Evolutionary conservation across 53 echinoderm and acorn worm species (phyloP).

Genomic region (Echinometra lucunter): DNA sequence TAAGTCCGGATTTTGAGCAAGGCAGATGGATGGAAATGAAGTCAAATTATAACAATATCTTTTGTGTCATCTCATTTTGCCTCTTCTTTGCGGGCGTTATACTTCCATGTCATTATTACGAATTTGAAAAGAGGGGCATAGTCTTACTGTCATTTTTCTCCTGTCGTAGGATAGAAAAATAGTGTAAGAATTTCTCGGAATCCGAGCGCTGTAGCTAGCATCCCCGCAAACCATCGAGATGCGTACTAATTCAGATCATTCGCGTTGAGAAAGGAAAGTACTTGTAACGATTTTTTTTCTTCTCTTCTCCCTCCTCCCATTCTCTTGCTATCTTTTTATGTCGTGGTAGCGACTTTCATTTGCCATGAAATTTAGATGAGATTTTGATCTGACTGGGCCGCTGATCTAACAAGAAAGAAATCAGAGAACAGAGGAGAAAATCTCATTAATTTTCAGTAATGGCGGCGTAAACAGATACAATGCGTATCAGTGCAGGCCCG

Average conservation of each 20-base stretch:
- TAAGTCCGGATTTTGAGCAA: constrained; percentile 62
- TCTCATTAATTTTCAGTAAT: constrained; percentile 88
- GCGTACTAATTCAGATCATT: constrained; percentile 12
- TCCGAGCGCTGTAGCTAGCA: too few relatives aligned
- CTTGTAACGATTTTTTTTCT: constrained; percentile 17
- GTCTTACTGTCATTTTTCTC: neutral
- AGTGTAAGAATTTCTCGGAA: neutral
- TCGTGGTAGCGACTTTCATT: constrained; percentile 14
- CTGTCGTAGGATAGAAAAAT: neutral
- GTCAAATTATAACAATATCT: constrained; percentile 72
- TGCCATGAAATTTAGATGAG: constrained; percentile 72
- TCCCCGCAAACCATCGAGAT: constrained; percentile 2
- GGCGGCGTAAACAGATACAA: constrained; percentile 80
- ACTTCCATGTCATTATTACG: constrained; percentile 56
- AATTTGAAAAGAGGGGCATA: neutral
- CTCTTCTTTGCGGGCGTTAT: constrained; percentile 51
- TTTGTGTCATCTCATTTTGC: constrained; percentile 64
- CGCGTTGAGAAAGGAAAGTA: neutral
- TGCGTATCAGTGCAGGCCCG: constrained; percentile 66
- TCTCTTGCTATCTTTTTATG: neutral
- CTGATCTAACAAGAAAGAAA: constrained; percentile 50
- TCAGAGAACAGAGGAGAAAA: constrained; percentile 75
- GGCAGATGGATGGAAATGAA: constrained; percentile 67
- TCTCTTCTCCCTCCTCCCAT: neutral
- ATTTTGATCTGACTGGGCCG: constrained; percentile 63